phyloP scores from a whole-genome alignment of 2,888 invertebrate species.

The Himalopsyche anomala region DNA sequence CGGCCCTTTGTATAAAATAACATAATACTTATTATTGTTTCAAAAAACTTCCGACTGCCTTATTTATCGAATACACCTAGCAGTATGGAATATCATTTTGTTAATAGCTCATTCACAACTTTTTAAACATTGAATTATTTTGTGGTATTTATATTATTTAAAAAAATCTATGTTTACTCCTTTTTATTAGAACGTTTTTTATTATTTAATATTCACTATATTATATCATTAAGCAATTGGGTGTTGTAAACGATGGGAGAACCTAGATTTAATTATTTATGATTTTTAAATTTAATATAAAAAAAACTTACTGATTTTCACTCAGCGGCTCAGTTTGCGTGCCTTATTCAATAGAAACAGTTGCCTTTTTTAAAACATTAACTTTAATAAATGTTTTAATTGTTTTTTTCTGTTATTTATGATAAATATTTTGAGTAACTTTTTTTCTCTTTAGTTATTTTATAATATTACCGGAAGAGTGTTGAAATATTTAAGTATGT shows the following conservation, averaged over 20 bases:
- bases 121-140: conserved; percentile 55
- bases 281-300: conserved; percentile 54
- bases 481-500: conserved; percentile 13
- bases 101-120: conserved; percentile 57
- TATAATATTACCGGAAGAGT: conserved; percentile 5
- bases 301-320: conserved; percentile 29
- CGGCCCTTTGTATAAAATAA: conserved; percentile 22
- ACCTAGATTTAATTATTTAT: conserved; percentile 61
- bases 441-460: conserved; percentile 2
- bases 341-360: conserved; percentile 1
- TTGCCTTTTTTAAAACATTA: conserved; percentile 22
- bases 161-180: conserved; percentile 49
- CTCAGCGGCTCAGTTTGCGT: background rate
- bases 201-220: conserved; percentile 53
- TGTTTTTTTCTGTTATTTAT: conserved; percentile 24
- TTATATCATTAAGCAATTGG: conserved; percentile 52
- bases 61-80: conserved; percentile 30
- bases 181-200: conserved; percentile 48
- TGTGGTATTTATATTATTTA: conserved; percentile 63
- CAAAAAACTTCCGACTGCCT: conserved; percentile 30
- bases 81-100: conserved; percentile 53
- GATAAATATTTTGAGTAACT: conserved; percentile 16
- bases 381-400: conserved; percentile 11
- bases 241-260: conserved; percentile 39
- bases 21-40: background rate